These are phyloP conservation scores for Melipona quadrifasciata DNA, from an alignment of 1,140 invertebrate genomes.

Conservation along the genomic window DNA sequence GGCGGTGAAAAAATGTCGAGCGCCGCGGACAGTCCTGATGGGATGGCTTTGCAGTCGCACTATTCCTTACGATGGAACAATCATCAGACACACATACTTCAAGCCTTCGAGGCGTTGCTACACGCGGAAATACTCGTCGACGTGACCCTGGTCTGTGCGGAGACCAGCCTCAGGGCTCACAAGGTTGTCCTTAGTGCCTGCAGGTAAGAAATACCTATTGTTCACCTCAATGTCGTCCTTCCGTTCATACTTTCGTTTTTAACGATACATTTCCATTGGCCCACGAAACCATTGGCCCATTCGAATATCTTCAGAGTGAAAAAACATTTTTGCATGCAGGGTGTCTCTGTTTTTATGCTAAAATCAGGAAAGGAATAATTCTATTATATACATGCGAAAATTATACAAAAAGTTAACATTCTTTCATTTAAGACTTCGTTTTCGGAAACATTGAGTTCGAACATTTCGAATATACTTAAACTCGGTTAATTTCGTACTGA, in stretches of 20 bases:
- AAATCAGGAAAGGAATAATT: too few species aligned
- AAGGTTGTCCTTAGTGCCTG: constrained; percentile 95
- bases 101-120: constrained; percentile 92
- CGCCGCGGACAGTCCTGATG: constrained; percentile 76
- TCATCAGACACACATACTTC: constrained; percentile 92
- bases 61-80: constrained; percentile 96
- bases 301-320: too few species aligned
- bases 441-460: too few species aligned
- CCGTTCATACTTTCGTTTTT: neutral
- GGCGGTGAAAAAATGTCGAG: constrained; percentile 77
- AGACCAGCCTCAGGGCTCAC: constrained; percentile 91
- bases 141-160: constrained; percentile 93
- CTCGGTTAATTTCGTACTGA: too few species aligned
- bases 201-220: constrained; percentile 78
- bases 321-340: too few species aligned
- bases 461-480: too few species aligned
- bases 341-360: too few species aligned
- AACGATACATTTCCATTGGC: neutral
- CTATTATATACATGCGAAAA: too few species aligned
- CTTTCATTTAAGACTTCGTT: too few species aligned
- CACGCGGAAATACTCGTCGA: constrained; percentile 93
- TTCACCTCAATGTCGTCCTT: neutral
- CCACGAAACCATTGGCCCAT: too few species aligned
- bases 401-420: too few species aligned
- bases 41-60: constrained; percentile 87